Evolutionary conservation across 2,113 vertebrate genomes (phyloP).

Genomic region (Oreotrochilus melanogaster): DNA sequence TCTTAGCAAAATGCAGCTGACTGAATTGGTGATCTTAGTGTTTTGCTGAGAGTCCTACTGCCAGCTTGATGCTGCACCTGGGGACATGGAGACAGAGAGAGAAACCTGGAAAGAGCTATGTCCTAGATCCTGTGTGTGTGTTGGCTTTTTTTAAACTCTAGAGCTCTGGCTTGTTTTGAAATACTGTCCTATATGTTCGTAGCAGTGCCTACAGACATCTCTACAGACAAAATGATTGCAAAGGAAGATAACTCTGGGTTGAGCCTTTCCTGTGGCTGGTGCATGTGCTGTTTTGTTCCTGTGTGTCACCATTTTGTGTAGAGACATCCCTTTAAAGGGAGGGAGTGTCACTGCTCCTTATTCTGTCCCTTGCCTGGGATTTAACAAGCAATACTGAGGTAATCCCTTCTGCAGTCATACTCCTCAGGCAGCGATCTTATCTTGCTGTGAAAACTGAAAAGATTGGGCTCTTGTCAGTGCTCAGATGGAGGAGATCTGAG

Average conservation of each 20-base stretch:
- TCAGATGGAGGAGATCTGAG: not conserved
- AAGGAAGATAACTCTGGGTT: not conserved
- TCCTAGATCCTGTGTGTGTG: fast-evolving
- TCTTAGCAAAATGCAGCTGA: not conserved
- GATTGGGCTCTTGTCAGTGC: not conserved
- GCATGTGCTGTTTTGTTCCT: not conserved
- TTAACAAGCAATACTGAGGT: not conserved
- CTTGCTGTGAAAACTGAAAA: not conserved
- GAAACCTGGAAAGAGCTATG: fast-evolving
- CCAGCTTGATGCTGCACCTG: fast-evolving
- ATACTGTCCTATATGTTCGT: not conserved
- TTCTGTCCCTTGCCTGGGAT: not conserved
- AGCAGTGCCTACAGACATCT: not conserved
- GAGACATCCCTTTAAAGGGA: not conserved
- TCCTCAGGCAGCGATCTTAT: slow-evolving; percentile 36
- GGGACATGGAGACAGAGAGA: not conserved
- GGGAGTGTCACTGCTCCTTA: not conserved
- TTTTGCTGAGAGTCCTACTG: not conserved
- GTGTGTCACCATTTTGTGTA: not conserved
- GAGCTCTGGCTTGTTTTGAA: not conserved
- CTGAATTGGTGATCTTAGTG: not conserved
- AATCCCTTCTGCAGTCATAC: not conserved
- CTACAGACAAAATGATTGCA: not conserved
- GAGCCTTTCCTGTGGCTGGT: not conserved
- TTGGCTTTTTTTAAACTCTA: not conserved